phyloP scores from a whole-genome alignment of 1,140 invertebrate genomes.

The Pseudachorutes palmiensis region DNA sequence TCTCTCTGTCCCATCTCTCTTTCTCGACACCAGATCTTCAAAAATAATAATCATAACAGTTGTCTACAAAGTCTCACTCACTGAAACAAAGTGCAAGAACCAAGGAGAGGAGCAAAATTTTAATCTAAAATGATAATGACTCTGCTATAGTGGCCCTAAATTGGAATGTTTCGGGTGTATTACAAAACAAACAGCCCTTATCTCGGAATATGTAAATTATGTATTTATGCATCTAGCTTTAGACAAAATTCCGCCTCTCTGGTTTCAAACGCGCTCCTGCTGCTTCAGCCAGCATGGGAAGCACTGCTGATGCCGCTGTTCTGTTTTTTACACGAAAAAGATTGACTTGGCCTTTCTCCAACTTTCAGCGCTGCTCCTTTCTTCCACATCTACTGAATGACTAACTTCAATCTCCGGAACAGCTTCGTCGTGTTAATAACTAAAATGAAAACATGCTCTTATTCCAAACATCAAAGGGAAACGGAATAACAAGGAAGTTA shows the following conservation, averaged over 20 bases:
- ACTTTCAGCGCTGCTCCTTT: conserved; percentile 3
- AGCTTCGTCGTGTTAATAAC: too few species aligned
- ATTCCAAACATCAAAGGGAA: too few species aligned
- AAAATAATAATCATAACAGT: conserved; percentile 7
- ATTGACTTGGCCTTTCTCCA: conserved; percentile 20
- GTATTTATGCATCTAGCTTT: conserved; percentile 4
- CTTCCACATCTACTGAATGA: neutral
- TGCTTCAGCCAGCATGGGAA: neutral
- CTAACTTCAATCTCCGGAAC: neutral
- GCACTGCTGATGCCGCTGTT: too few species aligned
- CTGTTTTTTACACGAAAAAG: neutral
- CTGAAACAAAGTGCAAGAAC: neutral
- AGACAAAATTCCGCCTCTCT: neutral
- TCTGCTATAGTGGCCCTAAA: neutral
- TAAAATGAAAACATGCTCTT: too few species aligned
- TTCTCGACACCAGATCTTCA: neutral
- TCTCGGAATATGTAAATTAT: conserved; percentile 11
- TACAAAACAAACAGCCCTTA: conserved; percentile 3
- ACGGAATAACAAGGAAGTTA: too few species aligned
- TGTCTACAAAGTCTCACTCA: neutral
- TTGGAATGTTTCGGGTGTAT: conserved; percentile 1
- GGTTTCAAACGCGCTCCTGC: neutral
- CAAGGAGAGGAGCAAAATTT: neutral
- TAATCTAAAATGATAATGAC: conserved; percentile 14
- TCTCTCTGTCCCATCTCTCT: neutral